Base-by-base conservation (phyloP, 2,113 vertebrate genomes). In the Oncorhynchus clarkii region DNA sequence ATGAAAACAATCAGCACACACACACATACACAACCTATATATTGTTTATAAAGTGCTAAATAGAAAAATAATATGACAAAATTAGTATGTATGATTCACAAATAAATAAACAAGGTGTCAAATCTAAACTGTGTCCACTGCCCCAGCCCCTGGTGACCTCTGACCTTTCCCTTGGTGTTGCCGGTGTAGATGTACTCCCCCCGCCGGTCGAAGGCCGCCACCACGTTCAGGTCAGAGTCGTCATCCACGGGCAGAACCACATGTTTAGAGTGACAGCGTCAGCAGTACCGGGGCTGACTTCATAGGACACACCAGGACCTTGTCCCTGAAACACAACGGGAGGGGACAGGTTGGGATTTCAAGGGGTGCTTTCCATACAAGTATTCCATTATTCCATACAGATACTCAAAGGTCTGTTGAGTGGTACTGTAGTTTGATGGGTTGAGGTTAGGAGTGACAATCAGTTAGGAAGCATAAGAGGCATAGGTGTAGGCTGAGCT, bases 181-280 rank as follows among this genome's bases (percentile, higher is more conserved):
- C 98, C 97, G 0, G 98, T 99, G 86, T 99, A 99, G 83, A 99
- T 98, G 93, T 96, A 99, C 26, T 99, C 96, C 57, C 98, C 98
- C 60, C 97, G 88, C 31, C 98, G 91, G 91, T 99, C 98, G 31
- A 99, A 99, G 22, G 98, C 97, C 2, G 98, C 97, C 88, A 99
- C 97, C 26, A 99, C 97, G 0, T 99, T 99, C 80, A 99, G 94
- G 82, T 99, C 98, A 0, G 97, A 99, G 82, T 99, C 98, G 3
- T 99, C 98, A 22, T 99, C 97, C 85, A 99, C 98, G 0, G 97
- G 97, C 3, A 99, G 92, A 60, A 98, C 95, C 5, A 99, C 97
- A 0, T 99, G 97, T 82, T 96, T 99, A 84, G 96, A 97, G 92
- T 0, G 96, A 97, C 76, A 99, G 91, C 0, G 97, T 98, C 65